A percentile compares a stretch with the other conserved stretches of the same genome.
phyloP scores from a whole-genome alignment of 1,140 invertebrate genomes.

The Bursaphelenchus mucronatus region DNA sequence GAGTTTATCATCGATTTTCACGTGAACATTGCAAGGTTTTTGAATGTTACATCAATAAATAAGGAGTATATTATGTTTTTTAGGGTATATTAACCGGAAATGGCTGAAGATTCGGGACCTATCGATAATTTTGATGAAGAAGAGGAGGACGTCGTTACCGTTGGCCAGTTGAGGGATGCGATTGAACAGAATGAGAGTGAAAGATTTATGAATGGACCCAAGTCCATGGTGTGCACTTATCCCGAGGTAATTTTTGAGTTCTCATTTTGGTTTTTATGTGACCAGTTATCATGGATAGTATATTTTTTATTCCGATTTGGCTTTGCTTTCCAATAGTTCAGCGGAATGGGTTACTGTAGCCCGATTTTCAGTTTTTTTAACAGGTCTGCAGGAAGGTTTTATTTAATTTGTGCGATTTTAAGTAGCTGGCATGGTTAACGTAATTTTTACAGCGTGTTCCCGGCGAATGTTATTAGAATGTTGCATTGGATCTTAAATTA shows the following conservation, averaged over 20 bases:
- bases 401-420: neutral
- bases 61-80: too few relatives aligned
- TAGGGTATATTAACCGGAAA: too few relatives aligned
- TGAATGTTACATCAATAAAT: too few relatives aligned
- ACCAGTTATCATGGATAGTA: neutral
- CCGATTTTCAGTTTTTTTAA: neutral
- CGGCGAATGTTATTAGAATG: neutral
- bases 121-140: too few relatives aligned
- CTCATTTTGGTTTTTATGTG: conserved; percentile 9
- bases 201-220: conserved; percentile 32
- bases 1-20: too few relatives aligned
- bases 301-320: neutral
- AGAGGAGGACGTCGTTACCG: too few relatives aligned
- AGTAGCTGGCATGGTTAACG: neutral
- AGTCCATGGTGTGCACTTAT: conserved; percentile 50
- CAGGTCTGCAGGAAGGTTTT: neutral
- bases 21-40: too few relatives aligned
- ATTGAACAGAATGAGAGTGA: conserved; percentile 23
- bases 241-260: conserved; percentile 42
- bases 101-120: too few relatives aligned
- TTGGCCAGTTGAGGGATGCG: conserved; percentile 26
- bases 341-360: neutral
- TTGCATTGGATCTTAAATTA: neutral
- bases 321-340: conserved; percentile 16
- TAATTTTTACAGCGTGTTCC: neutral